Base-by-base conservation (phyloP, 2,797 vertebrate genomes). In the Karalla daura region DNA sequence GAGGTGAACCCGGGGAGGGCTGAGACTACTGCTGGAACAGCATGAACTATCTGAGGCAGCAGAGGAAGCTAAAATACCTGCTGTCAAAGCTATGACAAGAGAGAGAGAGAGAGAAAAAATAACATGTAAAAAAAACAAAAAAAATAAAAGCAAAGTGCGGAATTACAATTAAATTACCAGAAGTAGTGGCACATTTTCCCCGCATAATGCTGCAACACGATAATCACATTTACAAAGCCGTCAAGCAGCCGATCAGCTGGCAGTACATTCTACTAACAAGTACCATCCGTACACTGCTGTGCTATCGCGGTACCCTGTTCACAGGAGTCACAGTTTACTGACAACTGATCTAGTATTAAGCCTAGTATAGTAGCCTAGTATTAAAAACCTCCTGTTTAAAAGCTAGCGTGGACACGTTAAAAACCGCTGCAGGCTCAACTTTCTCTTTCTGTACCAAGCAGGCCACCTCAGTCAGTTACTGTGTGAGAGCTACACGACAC, bases 91-190 rank as follows among this genome's bases (percentile, higher is more conserved):
- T 28, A 47, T 49, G 54, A 58, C 25, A 70, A 56, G 41, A 72
- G 43, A 35, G 15, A n/a, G 17, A 32, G n/a, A n/a, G 21, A 70
- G 53, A 45, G 70, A 43, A 59, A 40, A 51, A 39, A 64, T 49
- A 51, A 21, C 0, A 44, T 7, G n/a, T n/a, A n/a, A n/a, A n/a
- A n/a, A n/a, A 36, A 59, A 21, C 20, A 63, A 43, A 71, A 78
- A 74, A 3, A 23, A 76, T 18, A 73, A 73, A 78, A 68, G 71
- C 66, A 82, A 88, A 90, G 80, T 88, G 80, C 75, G 20, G 64
- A 88, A 86, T 78, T 84, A 80, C 45, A 78, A 47, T 68, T 74
- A 75, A 86, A 88, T 81, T 76, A 86, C 66, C 58, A 85, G 75
- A 79, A 70, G 78, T 81, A 82, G 83, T 86, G 78, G 81, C 84